A percentile compares a stretch with the other conserved stretches of the same genome.
These are phyloP conservation scores for Pentamera pediparva DNA, from an alignment of 53 echinoderm and acorn worm species.

Conservation along the genomic window DNA sequence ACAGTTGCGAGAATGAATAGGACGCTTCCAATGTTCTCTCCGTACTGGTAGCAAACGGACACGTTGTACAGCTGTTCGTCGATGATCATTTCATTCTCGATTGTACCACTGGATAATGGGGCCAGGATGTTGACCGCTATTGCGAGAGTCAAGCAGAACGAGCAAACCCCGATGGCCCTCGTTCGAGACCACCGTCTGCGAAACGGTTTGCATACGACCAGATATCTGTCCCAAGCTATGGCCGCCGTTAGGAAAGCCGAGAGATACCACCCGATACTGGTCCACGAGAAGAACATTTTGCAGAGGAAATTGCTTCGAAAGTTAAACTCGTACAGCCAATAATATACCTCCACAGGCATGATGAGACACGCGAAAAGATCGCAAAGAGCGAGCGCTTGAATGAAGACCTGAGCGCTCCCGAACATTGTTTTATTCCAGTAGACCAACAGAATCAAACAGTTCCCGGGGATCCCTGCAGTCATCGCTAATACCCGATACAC, in stretches of 20 bases:
- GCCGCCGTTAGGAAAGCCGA: constrained; percentile 49
- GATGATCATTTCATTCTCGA: no score
- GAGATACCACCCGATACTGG: constrained; percentile 17
- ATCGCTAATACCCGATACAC: constrained; percentile 19
- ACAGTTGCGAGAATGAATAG: background rate
- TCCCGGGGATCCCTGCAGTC: constrained; percentile 51
- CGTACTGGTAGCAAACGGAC: background rate
- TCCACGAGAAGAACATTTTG: constrained; percentile 4
- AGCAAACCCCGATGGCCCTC: constrained; percentile 22
- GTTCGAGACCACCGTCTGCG: constrained; percentile 23
- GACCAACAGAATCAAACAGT: constrained; percentile 44
- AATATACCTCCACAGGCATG: background rate
- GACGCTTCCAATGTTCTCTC: background rate
- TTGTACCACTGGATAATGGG: background rate
- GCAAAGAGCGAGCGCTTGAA: constrained; percentile 27
- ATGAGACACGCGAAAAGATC: constrained; percentile 28
- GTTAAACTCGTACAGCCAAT: background rate
- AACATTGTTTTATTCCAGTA: constrained; percentile 43
- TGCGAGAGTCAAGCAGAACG: background rate
- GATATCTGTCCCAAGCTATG: constrained; percentile 57
- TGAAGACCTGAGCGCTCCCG: constrained; percentile 54
- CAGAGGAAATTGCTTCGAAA: background rate
- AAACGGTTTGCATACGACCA: constrained; percentile 49
- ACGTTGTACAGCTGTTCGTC: background rate
- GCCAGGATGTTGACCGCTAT: background rate